Conservation (phyloP, 2,113 vertebrate species). For the Sylvilagus bachmani region DNA sequence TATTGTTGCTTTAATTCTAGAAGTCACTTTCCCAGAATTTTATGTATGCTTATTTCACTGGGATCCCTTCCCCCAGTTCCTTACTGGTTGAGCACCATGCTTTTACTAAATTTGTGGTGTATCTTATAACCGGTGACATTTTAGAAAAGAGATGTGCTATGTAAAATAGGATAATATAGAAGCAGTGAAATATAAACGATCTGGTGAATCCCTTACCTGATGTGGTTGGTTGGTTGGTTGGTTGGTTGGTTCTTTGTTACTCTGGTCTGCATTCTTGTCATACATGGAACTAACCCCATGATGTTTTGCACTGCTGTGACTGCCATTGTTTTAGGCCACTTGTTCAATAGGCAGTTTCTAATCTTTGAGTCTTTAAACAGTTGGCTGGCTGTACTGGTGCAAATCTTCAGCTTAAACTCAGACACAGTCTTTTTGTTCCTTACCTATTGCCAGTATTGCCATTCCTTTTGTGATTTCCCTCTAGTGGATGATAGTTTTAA, state of each 20-base stretch:
- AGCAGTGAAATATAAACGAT: not conserved
- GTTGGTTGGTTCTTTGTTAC: not conserved
- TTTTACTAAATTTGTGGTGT: not conserved
- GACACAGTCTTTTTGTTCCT: not conserved
- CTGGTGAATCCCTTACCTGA: not conserved
- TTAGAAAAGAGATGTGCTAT: not conserved
- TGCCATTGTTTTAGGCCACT: not conserved
- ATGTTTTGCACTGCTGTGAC: not conserved
- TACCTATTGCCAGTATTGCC: not conserved
- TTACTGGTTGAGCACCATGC: too few relatives aligned
- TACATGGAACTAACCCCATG: rapidly evolving
- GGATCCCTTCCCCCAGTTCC: too few relatives aligned
- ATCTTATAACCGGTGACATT: not conserved
- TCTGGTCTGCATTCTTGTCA: not conserved
- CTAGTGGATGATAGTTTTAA: not conserved
- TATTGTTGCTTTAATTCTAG: not conserved
- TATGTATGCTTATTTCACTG: too few relatives aligned
- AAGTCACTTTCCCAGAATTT: not conserved
- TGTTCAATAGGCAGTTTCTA: not conserved
- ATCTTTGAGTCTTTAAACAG: not conserved
- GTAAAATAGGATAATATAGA: not conserved
- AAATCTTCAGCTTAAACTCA: not conserved
- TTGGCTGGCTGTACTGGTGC: not conserved
- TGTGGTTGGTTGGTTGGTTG: not conserved
- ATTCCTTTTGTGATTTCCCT: not conserved